Evolutionary conservation across 2,797 vertebrate genomes (phyloP), one percentile per base, ranked within the genome.

Genomic region (Clarias laeviceps): DNA sequence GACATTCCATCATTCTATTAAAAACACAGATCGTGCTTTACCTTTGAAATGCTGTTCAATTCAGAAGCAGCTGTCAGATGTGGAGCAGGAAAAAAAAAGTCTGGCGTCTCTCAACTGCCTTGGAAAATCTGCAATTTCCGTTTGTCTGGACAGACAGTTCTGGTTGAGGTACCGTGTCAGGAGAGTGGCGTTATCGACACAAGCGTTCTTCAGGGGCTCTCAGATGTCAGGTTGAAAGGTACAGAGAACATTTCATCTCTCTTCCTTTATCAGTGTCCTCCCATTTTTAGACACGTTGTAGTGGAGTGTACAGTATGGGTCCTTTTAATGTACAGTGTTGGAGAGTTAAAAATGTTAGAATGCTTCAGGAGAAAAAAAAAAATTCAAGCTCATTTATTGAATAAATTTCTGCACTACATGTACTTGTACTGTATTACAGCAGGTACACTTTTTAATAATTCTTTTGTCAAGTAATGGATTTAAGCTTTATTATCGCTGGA

Each of bases 1-100:
- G 59, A 57, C 32, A 20, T 70, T 84, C 34, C 24, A 45, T 85
- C 64, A 15, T 24, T 29, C 9, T 34, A 80, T 64, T 61, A 40
- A 34, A 78, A 86, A 70, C 54, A 61, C 54, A 82, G 64, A 82
- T 56, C 22, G 45, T 27, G 27, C 37, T 69, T 82, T 50, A 69
- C 22, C 80, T 72, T 59, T 61, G 59, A 34, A 86, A n/a, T 65
- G 29, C 32, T 20, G 9, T 32, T 68, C n/a, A 59, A 64, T 84
- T 76, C 82, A 80, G 68, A 74, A 76, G 61, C 68, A 84, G 86
- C 82, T 84, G 86, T 87, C 86, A 84, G 69, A 84, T 56, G 59
- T 59, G 70, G 56, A 17, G 8, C 45, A 45, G 45, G 40, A 45
- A 45, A 5, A 22, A 34, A 22, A 87, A 69, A 81, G 12, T 37